These are phyloP conservation scores for Drosophila borborema DNA, from an alignment of 2,888 invertebrate genomes.

Conservation along the genomic window DNA sequence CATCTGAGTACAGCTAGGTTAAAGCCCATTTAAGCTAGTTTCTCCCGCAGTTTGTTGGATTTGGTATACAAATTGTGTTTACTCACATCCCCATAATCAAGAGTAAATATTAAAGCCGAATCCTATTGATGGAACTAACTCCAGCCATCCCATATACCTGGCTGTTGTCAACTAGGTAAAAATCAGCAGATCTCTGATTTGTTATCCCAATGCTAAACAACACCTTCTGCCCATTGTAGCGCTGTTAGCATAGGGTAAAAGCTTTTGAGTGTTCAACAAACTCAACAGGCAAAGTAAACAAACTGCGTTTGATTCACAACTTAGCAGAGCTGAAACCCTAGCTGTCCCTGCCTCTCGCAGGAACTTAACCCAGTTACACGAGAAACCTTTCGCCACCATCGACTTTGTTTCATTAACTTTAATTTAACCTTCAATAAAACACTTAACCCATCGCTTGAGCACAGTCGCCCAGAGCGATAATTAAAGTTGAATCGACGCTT, in stretches of 20 bases:
- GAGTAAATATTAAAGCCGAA: not conserved
- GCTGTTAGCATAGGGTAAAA: not conserved
- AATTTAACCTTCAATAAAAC: constrained; percentile 65
- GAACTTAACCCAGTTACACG: constrained; percentile 13
- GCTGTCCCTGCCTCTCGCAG: not conserved
- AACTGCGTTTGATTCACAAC: not conserved
- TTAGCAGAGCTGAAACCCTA: constrained; percentile 9
- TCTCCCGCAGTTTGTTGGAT: not conserved
- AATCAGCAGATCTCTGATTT: not conserved
- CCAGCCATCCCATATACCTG: not conserved
- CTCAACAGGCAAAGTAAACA: constrained; percentile 15
- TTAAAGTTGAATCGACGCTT: constrained; percentile 66
- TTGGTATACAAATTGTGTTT: not conserved
- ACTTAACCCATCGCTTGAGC: constrained; percentile 33
- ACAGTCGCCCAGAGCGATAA: constrained; percentile 45
- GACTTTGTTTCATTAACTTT: constrained; percentile 59
- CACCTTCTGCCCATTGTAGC: not conserved
- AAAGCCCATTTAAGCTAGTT: not conserved
- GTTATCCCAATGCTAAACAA: not conserved
- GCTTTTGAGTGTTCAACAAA: constrained; percentile 14
- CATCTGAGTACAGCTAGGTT: constrained; percentile 6
- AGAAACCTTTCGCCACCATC: constrained; percentile 14
- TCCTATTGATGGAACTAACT: no score
- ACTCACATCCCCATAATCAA: not conserved
- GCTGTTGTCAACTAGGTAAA: not conserved